Evolutionary conservation across 2,888 invertebrate species (phyloP), one percentile per base, ranked within the genome.

Genomic region (Antheraea assamensis): DNA sequence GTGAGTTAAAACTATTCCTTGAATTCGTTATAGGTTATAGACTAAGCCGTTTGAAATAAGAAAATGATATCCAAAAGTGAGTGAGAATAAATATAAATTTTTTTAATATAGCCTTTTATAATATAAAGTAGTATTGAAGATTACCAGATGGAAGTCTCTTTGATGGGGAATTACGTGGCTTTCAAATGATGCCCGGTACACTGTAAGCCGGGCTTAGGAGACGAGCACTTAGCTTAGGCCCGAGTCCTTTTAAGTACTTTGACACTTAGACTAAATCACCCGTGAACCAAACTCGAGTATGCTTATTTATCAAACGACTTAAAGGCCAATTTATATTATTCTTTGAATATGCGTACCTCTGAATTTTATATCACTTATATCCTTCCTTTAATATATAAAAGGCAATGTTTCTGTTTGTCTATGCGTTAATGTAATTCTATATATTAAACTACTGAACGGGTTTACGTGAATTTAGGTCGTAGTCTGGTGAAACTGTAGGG

Each of bases 151-250:
- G 35, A 58, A 74, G 58, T 55, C 52, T 24, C 58, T 72, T 72
- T 70, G 30, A 74, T 35, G 66, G 13, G 30, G 71, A 68, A 68
- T 24, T 75, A 71, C 42, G 58, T 68, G 71, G 61, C 71, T 64
- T 73, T 75, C 68, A 73, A 73, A 73, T 71, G 49, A 72, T 70
- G 30, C 49, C 47, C 73, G 70, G 47, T 61, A 42, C 58, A 58
- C 19, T 31, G 55, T 73, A 47, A 66, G 27, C 35, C 70, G 70
- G 72, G 58, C 47, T 74, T 70, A 35, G 7, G 55, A n/a, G 21
- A 72, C 19, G 70, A 72, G 70, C 68, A 52, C 52, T 42, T 55
- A 42, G 71, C 31, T 19, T 64, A 42, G 52, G 10, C 17, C 66
- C 19, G 71, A 70, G 42, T 17, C 68, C 35, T 31, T n/a, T n/a